A percentile compares a stretch with the other conserved stretches of the same genome.
Conservation (phyloP, 2,888 invertebrate genomes). For the Dioctria linearis region DNA sequence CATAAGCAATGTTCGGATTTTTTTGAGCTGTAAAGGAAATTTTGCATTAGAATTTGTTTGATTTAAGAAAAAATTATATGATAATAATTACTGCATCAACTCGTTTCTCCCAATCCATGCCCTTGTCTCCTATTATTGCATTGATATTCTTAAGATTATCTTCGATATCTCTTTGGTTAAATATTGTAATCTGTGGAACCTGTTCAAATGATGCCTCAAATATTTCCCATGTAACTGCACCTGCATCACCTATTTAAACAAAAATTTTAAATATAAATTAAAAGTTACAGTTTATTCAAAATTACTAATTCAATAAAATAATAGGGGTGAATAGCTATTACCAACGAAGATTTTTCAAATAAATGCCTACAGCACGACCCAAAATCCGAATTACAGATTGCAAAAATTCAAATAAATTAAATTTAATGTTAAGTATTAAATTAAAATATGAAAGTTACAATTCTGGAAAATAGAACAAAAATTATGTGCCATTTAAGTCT, state of each 20-base stretch:
- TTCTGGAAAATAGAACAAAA: too few relatives aligned
- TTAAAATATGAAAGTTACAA: too few relatives aligned
- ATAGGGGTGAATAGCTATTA: too few relatives aligned
- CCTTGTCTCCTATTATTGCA: constrained; percentile 83
- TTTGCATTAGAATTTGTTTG: not conserved
- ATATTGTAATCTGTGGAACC: constrained; percentile 86
- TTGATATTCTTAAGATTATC: constrained; percentile 84
- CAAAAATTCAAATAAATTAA: too few relatives aligned
- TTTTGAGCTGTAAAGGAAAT: constrained; percentile 79
- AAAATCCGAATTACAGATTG: too few relatives aligned
- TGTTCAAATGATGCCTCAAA: constrained; percentile 90
- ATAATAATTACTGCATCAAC: constrained; percentile 81
- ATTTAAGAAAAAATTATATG: not conserved
- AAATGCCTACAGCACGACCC: too few relatives aligned
- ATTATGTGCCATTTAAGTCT: too few relatives aligned
- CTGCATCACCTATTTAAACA: constrained; percentile 75
- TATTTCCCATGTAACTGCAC: constrained; percentile 90
- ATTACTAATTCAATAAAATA: too few relatives aligned
- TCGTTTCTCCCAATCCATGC: constrained; percentile 94
- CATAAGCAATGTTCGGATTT: constrained; percentile 85
- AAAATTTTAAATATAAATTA: not conserved
- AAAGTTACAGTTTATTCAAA: too few relatives aligned
- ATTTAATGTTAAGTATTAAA: too few relatives aligned
- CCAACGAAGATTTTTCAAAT: too few relatives aligned
- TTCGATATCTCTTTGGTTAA: constrained; percentile 86